A percentile compares a stretch with the other conserved stretches of the same genome.
phyloP scores from a whole-genome alignment of 2,888 invertebrate genomes.

The Amiota mariae region DNA sequence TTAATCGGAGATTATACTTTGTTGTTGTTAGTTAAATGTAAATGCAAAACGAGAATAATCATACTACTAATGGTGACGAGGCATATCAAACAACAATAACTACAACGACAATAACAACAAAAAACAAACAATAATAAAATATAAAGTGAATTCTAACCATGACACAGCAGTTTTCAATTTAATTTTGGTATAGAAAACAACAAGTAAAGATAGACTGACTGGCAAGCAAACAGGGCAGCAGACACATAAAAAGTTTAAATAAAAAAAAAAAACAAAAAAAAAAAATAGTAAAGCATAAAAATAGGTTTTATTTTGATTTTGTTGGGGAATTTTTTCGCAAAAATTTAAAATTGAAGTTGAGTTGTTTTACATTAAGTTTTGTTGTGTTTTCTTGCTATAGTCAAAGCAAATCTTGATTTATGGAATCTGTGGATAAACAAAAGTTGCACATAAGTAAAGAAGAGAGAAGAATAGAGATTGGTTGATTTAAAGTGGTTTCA shows the following conservation, averaged over 20 bases:
- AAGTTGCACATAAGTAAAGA: too few species aligned
- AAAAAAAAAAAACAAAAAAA: neutral
- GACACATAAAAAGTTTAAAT: neutral
- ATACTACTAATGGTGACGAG: constrained; percentile 57
- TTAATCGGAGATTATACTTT: too few species aligned
- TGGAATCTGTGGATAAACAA: too few species aligned
- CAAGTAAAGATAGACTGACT: neutral
- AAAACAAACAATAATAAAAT: neutral
- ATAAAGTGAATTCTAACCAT: constrained; percentile 58
- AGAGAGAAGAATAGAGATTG: too few species aligned
- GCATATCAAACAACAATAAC: constrained; percentile 33
- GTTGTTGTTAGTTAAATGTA: too few species aligned
- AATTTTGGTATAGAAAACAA: neutral
- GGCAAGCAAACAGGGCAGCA: neutral
- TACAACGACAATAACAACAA: neutral
- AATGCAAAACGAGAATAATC: constrained; percentile 28
- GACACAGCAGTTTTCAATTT: constrained; percentile 48
- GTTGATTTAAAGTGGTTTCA: too few species aligned
- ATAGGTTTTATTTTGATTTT: neutral
- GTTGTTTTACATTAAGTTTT: too few species aligned
- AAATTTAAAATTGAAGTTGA: neutral
- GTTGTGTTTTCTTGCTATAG: too few species aligned
- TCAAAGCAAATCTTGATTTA: too few species aligned
- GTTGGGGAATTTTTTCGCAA: neutral
- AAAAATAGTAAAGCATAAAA: neutral